Base-by-base conservation (phyloP, 2,888 invertebrate genomes). In the Drosophila robusta region DNA sequence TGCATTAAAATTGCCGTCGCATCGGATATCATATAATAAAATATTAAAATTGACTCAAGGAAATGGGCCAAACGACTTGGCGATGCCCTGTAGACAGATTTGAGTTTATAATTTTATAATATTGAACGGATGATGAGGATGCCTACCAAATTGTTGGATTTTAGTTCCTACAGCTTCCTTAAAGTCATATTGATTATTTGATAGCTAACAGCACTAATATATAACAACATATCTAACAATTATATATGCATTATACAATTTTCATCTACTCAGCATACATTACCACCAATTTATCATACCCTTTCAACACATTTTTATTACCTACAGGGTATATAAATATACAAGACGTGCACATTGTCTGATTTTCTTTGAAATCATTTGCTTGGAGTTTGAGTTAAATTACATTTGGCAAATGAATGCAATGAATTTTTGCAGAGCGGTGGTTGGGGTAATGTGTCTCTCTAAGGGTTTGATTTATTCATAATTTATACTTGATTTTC, bases 1-100 rank as follows among this genome's bases (percentile, higher is more conserved):
- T 86, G 85, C 80, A 86, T 86, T 86, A 75, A 87, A 85, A 74
- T 75, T 67, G 66, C 38, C 61, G 41, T 29, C 58, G 58, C 67
- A 63, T 51, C 45, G 50, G 12, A 60, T 50, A 42, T n/a, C 54
- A 52, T 52, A 69, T 69, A 65, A 78, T 84, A 69, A 81, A 81
- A 81, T 81, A 78, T 82, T 78, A 60, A 84, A 80, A 84, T 81
- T 62, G 63, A 22, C 22, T 47, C 29, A 63, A 8, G 16, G 12
- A 22, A 16, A 7, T 9, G 11, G 8, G 7, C 4, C 45, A 9
- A 9, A 12, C 12, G 39, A 39, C 45, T 8, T 7, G 3, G 9
- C 16, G n/a, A n/a, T 41, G 8, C 8, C 14, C 24, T 32, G n/a
- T 26, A 22, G 7, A 8, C 6, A 3, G 3, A 32, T 1, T 38